Base-by-base conservation (phyloP, 2,888 invertebrate species). In the Pristionchus fissidentatus region DNA sequence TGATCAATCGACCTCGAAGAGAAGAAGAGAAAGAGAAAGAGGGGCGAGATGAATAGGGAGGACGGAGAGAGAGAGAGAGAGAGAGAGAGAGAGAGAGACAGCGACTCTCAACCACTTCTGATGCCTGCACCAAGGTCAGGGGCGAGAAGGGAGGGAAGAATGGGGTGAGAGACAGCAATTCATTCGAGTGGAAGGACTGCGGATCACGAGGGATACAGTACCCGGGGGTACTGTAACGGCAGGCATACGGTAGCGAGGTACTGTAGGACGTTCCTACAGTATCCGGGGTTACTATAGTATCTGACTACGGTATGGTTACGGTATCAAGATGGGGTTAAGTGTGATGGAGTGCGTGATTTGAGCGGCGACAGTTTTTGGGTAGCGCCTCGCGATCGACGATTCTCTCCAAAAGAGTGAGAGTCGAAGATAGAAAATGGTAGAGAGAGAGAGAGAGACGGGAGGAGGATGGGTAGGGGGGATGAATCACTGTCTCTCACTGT, bases 1-100 rank as follows among this genome's bases (percentile, higher is more conserved):
- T 77, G 75, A 77, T 77, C 49, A 77, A 77, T 77, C 79, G 79
- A 79, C 79, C 55, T 57, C 79, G 57, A 57, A 35, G 22, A 26
- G 26, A 43, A 38, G 38, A 41, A 26, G 57, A 57, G 29, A n/a
- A 46, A 41, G 46, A 66, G 26, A 46, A 60, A 29, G 41, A 35
- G 13, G 66, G 46, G 62, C 7, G 49, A 22, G 81, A 43, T 3
- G 55, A 35, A 26, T 0, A 35, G 32, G 55, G 32, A 7, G 32
- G 29, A 38, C 29, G 35, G 62, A n/a, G 19, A n/a, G 38, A 3
- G 62, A 38, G 35, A 60, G 66, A 57, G 57, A 32, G 62, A 41
- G 60, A 79, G 81, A 35, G 66, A 66, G 46, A 38, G 38, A 35
- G 38, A 49, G 75, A 41, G 75, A 77, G 75, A 19, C 13, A 60